phyloP scores from a whole-genome alignment of 1,140 invertebrate genomes.

The Drosophila serrata region DNA sequence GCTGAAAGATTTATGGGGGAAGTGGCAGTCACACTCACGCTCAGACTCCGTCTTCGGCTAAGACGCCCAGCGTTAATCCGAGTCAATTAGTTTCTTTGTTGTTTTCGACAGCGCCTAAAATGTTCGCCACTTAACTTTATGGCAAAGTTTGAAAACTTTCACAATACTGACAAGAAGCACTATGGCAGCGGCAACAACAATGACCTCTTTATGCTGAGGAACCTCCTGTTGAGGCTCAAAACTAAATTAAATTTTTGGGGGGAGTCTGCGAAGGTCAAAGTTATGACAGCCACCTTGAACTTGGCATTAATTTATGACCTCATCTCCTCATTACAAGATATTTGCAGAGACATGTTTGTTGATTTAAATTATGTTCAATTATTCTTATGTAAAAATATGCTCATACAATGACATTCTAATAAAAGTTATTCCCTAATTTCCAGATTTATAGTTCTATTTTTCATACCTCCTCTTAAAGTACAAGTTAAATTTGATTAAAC shows the following conservation, averaged over 20 bases:
- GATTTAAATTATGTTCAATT: background rate
- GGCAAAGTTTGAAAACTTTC: constrained; percentile 74
- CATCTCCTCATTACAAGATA: constrained; percentile 34
- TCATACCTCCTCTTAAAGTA: constrained; percentile 3
- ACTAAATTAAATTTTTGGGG: constrained; percentile 59
- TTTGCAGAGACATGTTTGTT: background rate
- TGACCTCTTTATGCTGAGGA: constrained; percentile 46
- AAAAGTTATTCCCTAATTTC: background rate
- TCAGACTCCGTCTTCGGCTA: background rate
- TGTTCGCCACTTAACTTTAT: constrained; percentile 75
- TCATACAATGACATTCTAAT: background rate
- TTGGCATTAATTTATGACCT: constrained; percentile 52
- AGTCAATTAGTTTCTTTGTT: constrained; percentile 83
- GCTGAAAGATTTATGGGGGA: constrained; percentile 68
- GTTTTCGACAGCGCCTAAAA: constrained; percentile 62
- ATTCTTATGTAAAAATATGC: background rate
- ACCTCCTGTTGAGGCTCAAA: constrained; percentile 45
- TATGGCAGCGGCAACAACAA: constrained; percentile 39
- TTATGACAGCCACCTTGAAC: constrained; percentile 50
- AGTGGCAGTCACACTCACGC: constrained; percentile 37
- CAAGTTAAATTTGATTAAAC: background rate
- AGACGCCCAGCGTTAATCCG: constrained; percentile 68
- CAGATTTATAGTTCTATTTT: background rate
- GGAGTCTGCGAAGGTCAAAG: constrained; percentile 50
- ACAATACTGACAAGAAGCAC: constrained; percentile 33